phyloP scores from a whole-genome alignment of 1,140 invertebrate genomes.

The Habropoda laboriosa region DNA sequence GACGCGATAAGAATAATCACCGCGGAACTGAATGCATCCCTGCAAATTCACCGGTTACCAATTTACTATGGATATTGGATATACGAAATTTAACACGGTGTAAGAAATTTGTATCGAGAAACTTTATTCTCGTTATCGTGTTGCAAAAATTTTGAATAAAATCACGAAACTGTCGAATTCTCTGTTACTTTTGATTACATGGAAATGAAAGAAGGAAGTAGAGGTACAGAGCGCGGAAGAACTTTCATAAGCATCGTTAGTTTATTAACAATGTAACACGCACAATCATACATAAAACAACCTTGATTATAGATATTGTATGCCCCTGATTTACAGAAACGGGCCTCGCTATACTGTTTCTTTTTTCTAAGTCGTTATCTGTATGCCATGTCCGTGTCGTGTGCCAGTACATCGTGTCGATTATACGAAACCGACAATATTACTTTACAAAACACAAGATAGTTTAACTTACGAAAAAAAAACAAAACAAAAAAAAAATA shows the following conservation, averaged over 20 bases:
- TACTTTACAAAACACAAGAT: conserved; percentile 35
- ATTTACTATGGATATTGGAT: not conserved
- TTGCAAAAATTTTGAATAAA: no score
- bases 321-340: conserved; percentile 69
- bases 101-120: no score
- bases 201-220: not conserved
- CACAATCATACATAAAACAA: conserved; percentile 81
- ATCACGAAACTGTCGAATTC: not conserved
- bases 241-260: conserved; percentile 79
- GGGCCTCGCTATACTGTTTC: conserved; percentile 69
- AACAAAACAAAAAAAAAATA: conserved; percentile 4
- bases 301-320: conserved; percentile 75
- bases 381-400: conserved; percentile 76
- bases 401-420: conserved; percentile 41
- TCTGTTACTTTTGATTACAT: no score
- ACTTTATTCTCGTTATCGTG: not conserved
- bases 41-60: not conserved
- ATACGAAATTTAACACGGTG: not conserved
- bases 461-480: conserved; percentile 40
- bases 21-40: not conserved
- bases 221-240: not conserved
- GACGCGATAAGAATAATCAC: not conserved
- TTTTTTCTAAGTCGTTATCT: conserved; percentile 80
- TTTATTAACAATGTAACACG: conserved; percentile 81
- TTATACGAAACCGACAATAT: conserved; percentile 31